Percentiles rank a stretch among this genome's conserved stretches.
Conservation (phyloP, 2,113 vertebrate species). For the Spermophilus dauricus region DNA sequence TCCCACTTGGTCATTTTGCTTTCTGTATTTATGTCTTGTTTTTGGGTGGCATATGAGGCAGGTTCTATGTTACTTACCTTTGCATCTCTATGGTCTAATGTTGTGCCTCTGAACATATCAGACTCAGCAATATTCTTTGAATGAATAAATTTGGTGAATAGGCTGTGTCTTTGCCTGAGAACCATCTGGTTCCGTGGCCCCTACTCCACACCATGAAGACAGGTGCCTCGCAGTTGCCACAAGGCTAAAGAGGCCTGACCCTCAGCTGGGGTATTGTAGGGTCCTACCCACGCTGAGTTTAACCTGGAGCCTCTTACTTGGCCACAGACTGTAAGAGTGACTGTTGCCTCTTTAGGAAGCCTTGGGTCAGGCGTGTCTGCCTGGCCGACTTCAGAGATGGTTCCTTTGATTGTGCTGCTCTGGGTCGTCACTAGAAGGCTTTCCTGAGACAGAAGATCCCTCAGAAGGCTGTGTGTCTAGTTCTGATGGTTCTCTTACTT, state of each 20-base stretch:
- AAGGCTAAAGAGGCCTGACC: background rate
- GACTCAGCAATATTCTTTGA: background rate
- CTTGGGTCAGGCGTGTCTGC: background rate
- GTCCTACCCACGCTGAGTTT: background rate
- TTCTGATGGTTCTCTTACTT: slow-evolving; percentile 49
- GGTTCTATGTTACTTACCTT: background rate
- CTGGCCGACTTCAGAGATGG: background rate
- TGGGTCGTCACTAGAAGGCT: background rate
- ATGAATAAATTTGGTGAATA: background rate
- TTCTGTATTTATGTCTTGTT: background rate
- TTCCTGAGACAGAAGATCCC: background rate
- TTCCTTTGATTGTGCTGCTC: background rate
- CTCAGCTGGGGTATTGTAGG: background rate
- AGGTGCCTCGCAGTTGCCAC: background rate
- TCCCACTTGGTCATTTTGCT: background rate
- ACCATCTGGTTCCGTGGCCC: background rate
- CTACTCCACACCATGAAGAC: background rate
- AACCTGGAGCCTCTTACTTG: background rate
- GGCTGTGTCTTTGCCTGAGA: background rate
- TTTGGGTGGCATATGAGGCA: background rate
- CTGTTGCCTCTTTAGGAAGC: background rate
- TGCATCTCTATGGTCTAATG: background rate
- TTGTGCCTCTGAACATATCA: background rate
- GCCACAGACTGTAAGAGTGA: background rate
- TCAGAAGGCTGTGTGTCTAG: background rate